Percentiles rank a stretch among this genome's conserved stretches.
Conservation (phyloP, 2,113 vertebrate species). For the Colistium nudipinnis region DNA sequence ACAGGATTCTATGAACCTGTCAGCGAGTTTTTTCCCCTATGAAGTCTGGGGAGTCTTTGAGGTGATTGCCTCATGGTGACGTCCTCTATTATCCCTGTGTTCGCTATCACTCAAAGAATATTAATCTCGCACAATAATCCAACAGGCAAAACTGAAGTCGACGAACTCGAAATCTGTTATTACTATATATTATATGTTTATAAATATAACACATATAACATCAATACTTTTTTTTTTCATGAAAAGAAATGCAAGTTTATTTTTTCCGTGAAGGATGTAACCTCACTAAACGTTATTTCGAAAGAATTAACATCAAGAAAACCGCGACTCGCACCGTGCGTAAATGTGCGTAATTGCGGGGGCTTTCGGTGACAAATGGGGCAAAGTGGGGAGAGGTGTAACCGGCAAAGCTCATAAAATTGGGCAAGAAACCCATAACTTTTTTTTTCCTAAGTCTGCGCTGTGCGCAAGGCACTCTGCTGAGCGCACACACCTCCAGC, state of each 20-base stretch:
- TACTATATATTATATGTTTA: no score
- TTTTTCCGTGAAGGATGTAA: no score
- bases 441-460: neutral
- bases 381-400: neutral
- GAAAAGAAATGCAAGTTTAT: no score
- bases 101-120: neutral
- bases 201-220: no score
- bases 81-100: neutral
- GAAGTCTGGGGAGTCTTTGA: neutral
- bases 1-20: slow-evolving; percentile 1
- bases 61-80: neutral
- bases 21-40: neutral
- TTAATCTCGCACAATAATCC: no score
- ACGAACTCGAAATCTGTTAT: no score
- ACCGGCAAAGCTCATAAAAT: neutral
- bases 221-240: no score
- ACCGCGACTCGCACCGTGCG: no score
- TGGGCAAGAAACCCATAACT: no score
- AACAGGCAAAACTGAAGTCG: no score
- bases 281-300: no score
- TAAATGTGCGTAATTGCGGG: neutral
- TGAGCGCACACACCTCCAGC: slow-evolving; percentile 75
- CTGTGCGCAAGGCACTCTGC: slow-evolving; percentile 36
- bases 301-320: neutral
- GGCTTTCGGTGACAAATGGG: neutral